A percentile compares a stretch with the other conserved stretches of the same genome.
Evolutionary conservation across 1,140 invertebrate genomes (phyloP).

Genomic region (Agraylea sexmaculata): DNA sequence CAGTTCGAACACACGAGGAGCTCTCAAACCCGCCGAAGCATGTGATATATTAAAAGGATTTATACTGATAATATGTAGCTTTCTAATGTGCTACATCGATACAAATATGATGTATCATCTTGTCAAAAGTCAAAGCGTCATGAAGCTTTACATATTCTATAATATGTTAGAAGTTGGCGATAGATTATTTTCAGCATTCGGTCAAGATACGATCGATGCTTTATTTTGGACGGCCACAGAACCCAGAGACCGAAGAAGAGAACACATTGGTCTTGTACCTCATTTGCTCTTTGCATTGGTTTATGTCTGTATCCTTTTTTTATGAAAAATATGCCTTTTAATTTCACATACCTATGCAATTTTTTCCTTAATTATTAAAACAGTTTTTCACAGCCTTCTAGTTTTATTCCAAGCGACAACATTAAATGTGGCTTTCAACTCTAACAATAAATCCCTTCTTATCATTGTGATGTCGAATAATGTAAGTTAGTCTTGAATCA

Average conservation of each 20-base stretch:
- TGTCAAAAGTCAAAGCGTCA: constrained; percentile 96
- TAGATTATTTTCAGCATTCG: constrained; percentile 90
- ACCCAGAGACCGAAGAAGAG: constrained; percentile 64
- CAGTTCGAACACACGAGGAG: constrained; percentile 16
- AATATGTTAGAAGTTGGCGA: constrained; percentile 99
- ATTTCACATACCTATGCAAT: constrained; percentile 4
- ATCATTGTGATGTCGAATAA: constrained; percentile 99
- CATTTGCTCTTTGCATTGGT: constrained; percentile 81
- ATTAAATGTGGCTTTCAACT: constrained; percentile 98
- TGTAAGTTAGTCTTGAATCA: constrained; percentile 49
- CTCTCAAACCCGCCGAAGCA: constrained; percentile 79
- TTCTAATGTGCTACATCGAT: constrained; percentile 83
- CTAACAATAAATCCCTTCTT: constrained; percentile 92
- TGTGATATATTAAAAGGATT: constrained; percentile 93
- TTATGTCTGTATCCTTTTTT: constrained; percentile 90
- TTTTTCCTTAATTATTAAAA: constrained; percentile 33
- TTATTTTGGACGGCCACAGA: constrained; percentile 97
- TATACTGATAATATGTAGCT: constrained; percentile 73
- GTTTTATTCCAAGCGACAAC: constrained; percentile 92
- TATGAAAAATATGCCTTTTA: constrained; percentile 5
- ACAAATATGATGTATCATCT: constrained; percentile 98
- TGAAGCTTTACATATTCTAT: constrained; percentile 99
- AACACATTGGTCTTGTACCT: constrained; percentile 76
- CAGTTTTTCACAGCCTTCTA: constrained; percentile 82
- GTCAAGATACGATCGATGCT: constrained; percentile 95